These are phyloP conservation scores for Byasa hedistus DNA, from an alignment of 2,888 invertebrate species.

Conservation along the genomic window DNA sequence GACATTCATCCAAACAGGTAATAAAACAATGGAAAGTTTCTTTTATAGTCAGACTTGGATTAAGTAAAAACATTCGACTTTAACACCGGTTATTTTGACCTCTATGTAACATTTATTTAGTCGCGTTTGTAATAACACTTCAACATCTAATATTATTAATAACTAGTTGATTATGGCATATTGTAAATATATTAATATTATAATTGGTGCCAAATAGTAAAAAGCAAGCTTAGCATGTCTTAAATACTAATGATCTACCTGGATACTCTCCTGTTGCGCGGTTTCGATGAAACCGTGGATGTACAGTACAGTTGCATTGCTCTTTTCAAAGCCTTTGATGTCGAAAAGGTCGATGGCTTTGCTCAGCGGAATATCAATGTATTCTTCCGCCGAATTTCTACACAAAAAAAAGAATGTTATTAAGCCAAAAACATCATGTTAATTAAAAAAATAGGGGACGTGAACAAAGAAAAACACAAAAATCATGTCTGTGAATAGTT, in stretches of 20 bases:
- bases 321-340: constrained; percentile 68
- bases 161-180: too few relatives aligned
- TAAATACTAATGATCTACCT: constrained; percentile 45
- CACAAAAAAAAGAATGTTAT: constrained; percentile 20
- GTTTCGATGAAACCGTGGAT: constrained; percentile 81
- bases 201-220: too few relatives aligned
- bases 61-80: background rate
- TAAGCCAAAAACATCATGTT: background rate
- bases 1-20: background rate
- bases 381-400: constrained; percentile 62
- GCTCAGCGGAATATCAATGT: constrained; percentile 72
- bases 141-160: too few relatives aligned
- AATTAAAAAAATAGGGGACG: too few relatives aligned
- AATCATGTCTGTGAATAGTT: too few relatives aligned
- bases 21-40: background rate
- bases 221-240: background rate
- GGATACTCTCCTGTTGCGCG: constrained; percentile 79
- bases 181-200: too few relatives aligned
- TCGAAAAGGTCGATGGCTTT: constrained; percentile 69
- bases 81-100: background rate
- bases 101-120: too few relatives aligned
- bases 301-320: constrained; percentile 77
- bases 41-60: background rate
- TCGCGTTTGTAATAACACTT: too few relatives aligned
- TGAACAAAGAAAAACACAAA: too few relatives aligned